phyloP scores from a whole-genome alignment of 2,888 invertebrate species.

The Drosophila nr. perissopoda region DNA sequence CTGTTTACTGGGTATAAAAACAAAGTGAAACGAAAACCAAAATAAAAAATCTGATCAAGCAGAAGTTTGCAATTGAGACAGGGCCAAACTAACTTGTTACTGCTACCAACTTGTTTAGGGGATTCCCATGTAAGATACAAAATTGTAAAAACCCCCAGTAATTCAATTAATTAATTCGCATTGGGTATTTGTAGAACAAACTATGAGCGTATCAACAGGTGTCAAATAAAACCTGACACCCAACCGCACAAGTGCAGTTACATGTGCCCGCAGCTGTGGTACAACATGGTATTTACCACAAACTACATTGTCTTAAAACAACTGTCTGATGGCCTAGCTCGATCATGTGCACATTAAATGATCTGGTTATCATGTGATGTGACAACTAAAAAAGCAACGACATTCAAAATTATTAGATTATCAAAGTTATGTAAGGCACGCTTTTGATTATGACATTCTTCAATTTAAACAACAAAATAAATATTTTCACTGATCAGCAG shows the following conservation, averaged over 20 bases:
- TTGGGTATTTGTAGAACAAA: constrained; percentile 4
- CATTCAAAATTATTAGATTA: not conserved
- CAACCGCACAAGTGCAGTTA: constrained; percentile 28
- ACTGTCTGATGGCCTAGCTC: constrained; percentile 23
- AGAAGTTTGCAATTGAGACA: not conserved
- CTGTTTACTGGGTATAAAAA: not conserved
- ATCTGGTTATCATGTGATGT: constrained; percentile 47
- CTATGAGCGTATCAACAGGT: constrained; percentile 23
- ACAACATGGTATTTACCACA: constrained; percentile 15
- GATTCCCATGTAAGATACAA: constrained; percentile 30
- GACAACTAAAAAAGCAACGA: constrained; percentile 2
- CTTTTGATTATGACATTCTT: not conserved
- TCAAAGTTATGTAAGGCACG: not conserved
- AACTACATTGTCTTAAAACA: constrained; percentile 15
- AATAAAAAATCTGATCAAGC: constrained; percentile 6
- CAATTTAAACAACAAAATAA: not conserved
- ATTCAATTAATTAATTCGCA: constrained; percentile 21
- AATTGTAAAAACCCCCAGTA: constrained; percentile 1
- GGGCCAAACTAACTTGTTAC: not conserved
- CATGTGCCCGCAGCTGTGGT: not conserved
- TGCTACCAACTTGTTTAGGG: constrained; percentile 12
- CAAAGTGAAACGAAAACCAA: not conserved
- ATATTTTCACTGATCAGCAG: not conserved
- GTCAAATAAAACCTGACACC: constrained; percentile 28
- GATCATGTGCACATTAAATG: constrained; percentile 50